A percentile compares a stretch with the other conserved stretches of the same genome.
Evolutionary conservation across 2,797 vertebrate genomes (phyloP).

Genomic region (Threskiornis aethiopicus): DNA sequence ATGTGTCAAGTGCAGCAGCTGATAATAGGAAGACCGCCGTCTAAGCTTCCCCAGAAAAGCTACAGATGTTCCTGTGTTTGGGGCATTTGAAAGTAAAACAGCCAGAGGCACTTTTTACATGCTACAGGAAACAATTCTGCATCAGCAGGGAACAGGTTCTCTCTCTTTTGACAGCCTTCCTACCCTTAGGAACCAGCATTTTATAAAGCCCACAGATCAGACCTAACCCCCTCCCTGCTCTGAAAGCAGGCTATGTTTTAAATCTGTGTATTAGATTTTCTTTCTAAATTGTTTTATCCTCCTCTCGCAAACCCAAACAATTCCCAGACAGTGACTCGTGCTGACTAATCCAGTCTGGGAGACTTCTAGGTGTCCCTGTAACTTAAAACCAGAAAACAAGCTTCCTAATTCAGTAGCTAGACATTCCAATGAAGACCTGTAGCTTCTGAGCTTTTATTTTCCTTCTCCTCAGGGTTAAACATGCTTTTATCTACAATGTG

Average conservation of each 20-base stretch:
- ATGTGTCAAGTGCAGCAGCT: background rate
- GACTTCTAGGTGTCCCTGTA: conserved; percentile 67
- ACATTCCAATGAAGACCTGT: conserved; percentile 65
- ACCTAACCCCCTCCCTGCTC: background rate
- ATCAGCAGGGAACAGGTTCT: background rate
- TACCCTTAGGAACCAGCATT: background rate
- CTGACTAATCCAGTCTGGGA: conserved; percentile 75
- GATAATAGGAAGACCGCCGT: background rate
- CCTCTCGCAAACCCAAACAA: conserved; percentile 64
- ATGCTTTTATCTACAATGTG: conserved; percentile 37
- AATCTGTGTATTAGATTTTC: conserved; percentile 65
- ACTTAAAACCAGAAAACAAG: conserved; percentile 68
- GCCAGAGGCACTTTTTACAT: background rate
- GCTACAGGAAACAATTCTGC: background rate
- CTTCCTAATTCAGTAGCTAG: conserved; percentile 68
- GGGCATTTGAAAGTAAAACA: background rate
- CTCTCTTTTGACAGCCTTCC: background rate
- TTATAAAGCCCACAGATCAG: background rate
- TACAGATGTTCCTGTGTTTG: background rate
- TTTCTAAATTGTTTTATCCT: conserved; percentile 68
- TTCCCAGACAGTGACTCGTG: conserved; percentile 73
- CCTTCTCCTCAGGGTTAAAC: conserved; percentile 56
- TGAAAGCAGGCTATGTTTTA: conserved; percentile 15
- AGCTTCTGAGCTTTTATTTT: conserved; percentile 59
- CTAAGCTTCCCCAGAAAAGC: background rate